A percentile compares a stretch with the other conserved stretches of the same genome.
Conservation (phyloP, 2,797 vertebrate genomes). For the Balearica regulorum region DNA sequence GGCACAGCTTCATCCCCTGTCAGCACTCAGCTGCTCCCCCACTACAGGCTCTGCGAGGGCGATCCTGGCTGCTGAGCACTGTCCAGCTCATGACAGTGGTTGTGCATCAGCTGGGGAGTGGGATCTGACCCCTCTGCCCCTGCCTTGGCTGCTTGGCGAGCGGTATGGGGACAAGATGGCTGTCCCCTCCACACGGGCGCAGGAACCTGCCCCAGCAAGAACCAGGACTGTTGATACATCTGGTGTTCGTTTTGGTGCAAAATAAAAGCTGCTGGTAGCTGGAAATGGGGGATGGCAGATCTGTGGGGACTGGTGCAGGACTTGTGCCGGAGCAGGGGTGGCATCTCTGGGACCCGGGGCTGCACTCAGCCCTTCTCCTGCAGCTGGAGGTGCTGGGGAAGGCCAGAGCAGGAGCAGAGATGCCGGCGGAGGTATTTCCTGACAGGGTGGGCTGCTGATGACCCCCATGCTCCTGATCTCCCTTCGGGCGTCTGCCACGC, state of each 20-base stretch:
- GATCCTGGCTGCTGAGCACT: neutral
- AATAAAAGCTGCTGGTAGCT: constrained; percentile 49
- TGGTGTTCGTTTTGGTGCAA: neutral
- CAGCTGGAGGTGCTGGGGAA: neutral
- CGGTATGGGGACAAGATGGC: neutral
- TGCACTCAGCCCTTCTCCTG: neutral
- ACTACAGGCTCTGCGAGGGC: accelerated
- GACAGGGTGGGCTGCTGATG: neutral
- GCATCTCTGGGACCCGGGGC: neutral
- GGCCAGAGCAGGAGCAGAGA: neutral
- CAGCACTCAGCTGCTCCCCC: neutral
- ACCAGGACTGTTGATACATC: neutral
- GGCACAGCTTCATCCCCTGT: neutral
- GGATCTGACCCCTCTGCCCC: neutral
- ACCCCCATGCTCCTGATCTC: neutral
- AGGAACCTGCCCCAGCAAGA: neutral
- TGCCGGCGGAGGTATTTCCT: too few relatives aligned
- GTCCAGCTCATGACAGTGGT: neutral
- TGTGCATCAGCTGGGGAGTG: neutral
- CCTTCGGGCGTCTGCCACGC: neutral
- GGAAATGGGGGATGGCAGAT: neutral
- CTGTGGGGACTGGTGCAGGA: neutral
- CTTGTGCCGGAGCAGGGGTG: neutral
- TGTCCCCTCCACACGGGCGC: accelerated
- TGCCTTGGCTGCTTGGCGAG: neutral